Evolutionary conservation across 2,797 vertebrate genomes (phyloP), one percentile per base, ranked within the genome.

Genomic region (Notolabrus celidotus): DNA sequence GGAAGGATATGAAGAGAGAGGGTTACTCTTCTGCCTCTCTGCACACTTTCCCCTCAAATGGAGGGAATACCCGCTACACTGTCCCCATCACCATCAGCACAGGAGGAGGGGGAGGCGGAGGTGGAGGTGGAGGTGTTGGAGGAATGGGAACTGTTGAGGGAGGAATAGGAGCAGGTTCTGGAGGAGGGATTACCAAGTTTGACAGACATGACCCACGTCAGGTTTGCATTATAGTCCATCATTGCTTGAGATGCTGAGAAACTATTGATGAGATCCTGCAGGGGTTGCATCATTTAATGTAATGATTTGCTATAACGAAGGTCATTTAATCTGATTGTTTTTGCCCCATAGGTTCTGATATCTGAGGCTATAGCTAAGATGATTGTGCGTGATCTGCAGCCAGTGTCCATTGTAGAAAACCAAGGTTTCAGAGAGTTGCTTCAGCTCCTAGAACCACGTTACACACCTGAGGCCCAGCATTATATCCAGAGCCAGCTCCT

Each of bases 1-100:
- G 93, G 83, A 95, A 95, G 83, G 94, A 95, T 62, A 92, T 95
- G 87, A 95, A 95, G 86, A 88, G 94, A 87, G 94, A 95, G 83
- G 92, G 93, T 2, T 94, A 92, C 79, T 87, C 91, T 67, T 92
- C 93, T 5, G 85, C 79, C 22, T 85, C 92, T 8, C 69, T 93
- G 71, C 93, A 94, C 73, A 87, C 70, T 53, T 89, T 92, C 71
- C 65, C 86, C 33, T 66, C 82, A 70, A 92, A 91, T 41, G 83
- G 89, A 83, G 89, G 89, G 57, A 91, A 74, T 64, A 54, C 71
- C 52, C 91, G 90, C 55, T 91, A 72, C 65, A 58, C 74, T 56
- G 75, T 88, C 52, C 86, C 88, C 56, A 66, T 85, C 72, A 83
- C 88, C 56, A 66, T 85, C 72, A 83, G 58, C 27, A 5, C 80